These are phyloP conservation scores for Mastomys natalensis DNA, from an alignment of 2,113 vertebrate species.

Conservation along the genomic window DNA sequence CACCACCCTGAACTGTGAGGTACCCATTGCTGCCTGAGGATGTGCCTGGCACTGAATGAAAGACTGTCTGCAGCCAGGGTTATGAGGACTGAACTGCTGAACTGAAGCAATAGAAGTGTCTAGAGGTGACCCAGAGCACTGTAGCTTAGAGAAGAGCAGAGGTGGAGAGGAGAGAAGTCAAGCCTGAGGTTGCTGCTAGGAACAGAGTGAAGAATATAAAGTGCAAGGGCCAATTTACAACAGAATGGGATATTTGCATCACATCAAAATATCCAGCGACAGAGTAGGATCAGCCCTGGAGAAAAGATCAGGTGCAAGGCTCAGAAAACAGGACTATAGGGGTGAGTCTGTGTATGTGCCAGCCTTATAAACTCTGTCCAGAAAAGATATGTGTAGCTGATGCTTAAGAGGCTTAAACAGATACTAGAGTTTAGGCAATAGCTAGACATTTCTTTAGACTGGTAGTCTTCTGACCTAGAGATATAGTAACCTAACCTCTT, in stretches of 20 bases:
- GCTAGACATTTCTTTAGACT: slow-evolving; percentile 11
- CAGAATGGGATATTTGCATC: not conserved
- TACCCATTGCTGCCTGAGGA: not conserved
- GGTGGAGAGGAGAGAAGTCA: not conserved
- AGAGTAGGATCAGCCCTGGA: not conserved
- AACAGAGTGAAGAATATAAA: not conserved
- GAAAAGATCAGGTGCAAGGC: not conserved
- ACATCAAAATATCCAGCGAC: not conserved
- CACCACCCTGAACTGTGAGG: not conserved
- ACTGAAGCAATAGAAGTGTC: not conserved
- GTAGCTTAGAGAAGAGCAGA: not conserved
- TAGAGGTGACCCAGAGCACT: not conserved
- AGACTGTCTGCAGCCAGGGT: not conserved
- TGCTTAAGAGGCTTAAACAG: not conserved
- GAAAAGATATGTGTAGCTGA: not conserved
- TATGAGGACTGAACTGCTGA: not conserved
- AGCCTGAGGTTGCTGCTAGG: not conserved
- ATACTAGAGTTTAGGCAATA: not conserved
- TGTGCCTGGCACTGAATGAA: not conserved
- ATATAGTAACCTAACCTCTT: not conserved
- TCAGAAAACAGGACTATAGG: not conserved
- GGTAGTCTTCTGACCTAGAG: not conserved
- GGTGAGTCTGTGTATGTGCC: not conserved
- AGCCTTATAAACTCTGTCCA: not conserved
- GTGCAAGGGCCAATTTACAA: not conserved